These are phyloP conservation scores for Apostichopus japonicus DNA, from an alignment of 35 echinoderm and acorn worm genomes.

Conservation along the genomic window DNA sequence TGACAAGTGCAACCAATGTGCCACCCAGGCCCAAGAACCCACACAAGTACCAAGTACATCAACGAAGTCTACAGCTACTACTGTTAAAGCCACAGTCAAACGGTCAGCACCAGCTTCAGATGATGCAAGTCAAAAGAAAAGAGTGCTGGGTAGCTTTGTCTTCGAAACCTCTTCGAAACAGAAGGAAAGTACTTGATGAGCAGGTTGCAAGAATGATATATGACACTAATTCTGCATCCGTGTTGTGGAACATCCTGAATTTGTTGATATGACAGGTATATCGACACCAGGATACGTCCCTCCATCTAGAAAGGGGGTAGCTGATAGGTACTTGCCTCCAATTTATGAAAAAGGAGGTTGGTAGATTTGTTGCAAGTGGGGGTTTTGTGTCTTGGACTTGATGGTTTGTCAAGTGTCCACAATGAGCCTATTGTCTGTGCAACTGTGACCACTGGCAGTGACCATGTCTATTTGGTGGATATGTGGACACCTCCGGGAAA, in stretches of 20 bases:
- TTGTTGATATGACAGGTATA: not conserved
- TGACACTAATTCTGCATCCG: too few species aligned
- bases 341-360: not conserved
- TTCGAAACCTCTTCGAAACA: too few species aligned
- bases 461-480: not conserved
- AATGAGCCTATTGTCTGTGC: not conserved
- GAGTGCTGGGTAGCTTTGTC: too few species aligned
- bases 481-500: not conserved
- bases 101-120: too few species aligned
- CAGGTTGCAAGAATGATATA: too few species aligned
- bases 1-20: too few species aligned
- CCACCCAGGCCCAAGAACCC: too few species aligned
- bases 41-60: too few species aligned
- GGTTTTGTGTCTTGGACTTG: not conserved
- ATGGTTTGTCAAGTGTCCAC: not conserved
- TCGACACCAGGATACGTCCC: not conserved
- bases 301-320: not conserved
- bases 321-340: not conserved
- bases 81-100: too few species aligned
- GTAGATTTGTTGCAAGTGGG: not conserved
- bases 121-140: too few species aligned
- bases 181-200: too few species aligned
- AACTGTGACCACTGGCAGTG: not conserved
- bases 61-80: too few species aligned
- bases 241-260: conserved; percentile 43